Base-by-base conservation (phyloP, 2,888 invertebrate species). In the Syrista parreyssii region DNA sequence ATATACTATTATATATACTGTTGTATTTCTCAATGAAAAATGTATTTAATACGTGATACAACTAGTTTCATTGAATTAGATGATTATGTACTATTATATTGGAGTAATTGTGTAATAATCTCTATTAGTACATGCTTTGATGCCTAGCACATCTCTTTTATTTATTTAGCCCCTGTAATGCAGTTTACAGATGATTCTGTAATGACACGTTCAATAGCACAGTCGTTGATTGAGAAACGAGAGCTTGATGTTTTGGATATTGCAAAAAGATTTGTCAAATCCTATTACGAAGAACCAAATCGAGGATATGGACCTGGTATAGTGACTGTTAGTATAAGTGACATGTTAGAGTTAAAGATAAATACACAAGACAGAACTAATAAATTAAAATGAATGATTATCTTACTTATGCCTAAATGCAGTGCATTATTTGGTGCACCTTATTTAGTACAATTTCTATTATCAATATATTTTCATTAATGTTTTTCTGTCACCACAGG, bases 121-220 rank as follows among this genome's bases (percentile, higher is more conserved):
- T 68, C 15, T 36, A 23, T 40, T 31, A 74, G 75, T 12, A 72
- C 36, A 72, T 55, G 75, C 76, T 78, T 68, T 79, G 76, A 68
- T 74, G 36, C 4, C 12, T 12, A 36, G 36, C 36, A 36, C 4
- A 36, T 36, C 36, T 12, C 12, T 36, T 36, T 36, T 36, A 36
- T 77, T 76, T 71, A 85, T 91, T 73, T 84, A 94, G 94, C 93
- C 68, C 94, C 94, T 4, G 90, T 92, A 74, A 93, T 93, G 85
- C 88, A 91, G 55, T 95, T 93, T 88, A 95, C 95, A 1, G 96
- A 96, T 91, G 96, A 96, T 87, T 95, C 95, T 6, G 95, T 94
- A 33, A 95, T 96, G 95, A 94, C 94, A 40, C 93, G 93, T 84
- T 93, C 93, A 74, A 91, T 95, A n/a, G 94, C 94, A 0, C 91